These are phyloP conservation scores for Nasonia vitripennis DNA, from an alignment of 1,140 invertebrate genomes.

Conservation along the genomic window DNA sequence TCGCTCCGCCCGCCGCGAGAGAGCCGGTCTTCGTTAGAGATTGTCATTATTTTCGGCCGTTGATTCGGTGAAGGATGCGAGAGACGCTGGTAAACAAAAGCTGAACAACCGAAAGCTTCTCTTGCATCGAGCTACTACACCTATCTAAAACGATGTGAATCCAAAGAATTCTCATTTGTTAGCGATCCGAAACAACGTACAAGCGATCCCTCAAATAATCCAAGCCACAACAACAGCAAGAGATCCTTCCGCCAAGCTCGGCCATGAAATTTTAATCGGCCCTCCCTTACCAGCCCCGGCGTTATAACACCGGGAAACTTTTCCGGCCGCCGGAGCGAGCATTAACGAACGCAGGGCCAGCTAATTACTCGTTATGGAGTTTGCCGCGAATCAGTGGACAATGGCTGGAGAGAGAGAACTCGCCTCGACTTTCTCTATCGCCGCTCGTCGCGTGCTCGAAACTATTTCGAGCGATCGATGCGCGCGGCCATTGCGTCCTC, in stretches of 20 bases:
- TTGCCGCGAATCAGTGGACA: constrained; percentile 46
- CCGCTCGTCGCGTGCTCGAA: constrained; percentile 34
- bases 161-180: not conserved
- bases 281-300: constrained; percentile 35
- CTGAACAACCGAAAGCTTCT: too few species aligned
- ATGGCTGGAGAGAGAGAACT: constrained; percentile 3
- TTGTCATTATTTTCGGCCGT: constrained; percentile 30
- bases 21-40: constrained; percentile 37
- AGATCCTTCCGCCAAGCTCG: not conserved
- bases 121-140: too few species aligned
- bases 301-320: constrained; percentile 34
- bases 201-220: not conserved
- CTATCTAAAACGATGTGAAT: too few species aligned
- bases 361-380: constrained; percentile 51
- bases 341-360: constrained; percentile 32
- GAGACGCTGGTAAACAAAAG: not conserved
- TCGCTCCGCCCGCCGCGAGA: not conserved
- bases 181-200: not conserved
- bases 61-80: not conserved
- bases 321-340: not conserved
- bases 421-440: not conserved
- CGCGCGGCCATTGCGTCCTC: constrained; percentile 17
- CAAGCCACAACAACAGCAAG: not conserved
- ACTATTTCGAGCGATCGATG: constrained; percentile 46
- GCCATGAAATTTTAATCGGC: constrained; percentile 30